phyloP scores from a whole-genome alignment of 1,140 invertebrate genomes.

The Neodiprion lecontei region DNA sequence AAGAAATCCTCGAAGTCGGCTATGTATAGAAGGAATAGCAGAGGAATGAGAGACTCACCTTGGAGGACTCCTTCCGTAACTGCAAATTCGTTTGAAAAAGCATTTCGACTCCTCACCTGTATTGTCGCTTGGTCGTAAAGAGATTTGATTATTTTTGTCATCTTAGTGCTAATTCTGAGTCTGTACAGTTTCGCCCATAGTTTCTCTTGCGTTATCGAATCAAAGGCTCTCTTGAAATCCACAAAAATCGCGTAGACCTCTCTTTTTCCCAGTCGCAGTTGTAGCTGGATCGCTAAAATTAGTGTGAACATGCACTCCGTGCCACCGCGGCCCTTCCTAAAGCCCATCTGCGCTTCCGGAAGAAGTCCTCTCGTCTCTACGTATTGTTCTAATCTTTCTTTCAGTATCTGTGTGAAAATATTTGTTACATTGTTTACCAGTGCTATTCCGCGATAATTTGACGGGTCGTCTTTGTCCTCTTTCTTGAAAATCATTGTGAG shows the following conservation, averaged over 20 bases:
- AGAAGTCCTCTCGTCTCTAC: conserved; percentile 21
- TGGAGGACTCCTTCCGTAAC: conserved; percentile 8
- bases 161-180: conserved; percentile 31
- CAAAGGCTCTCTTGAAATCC: conserved; percentile 36
- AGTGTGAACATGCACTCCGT: conserved; percentile 30
- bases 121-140: conserved; percentile 30
- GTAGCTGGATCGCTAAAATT: conserved; percentile 19
- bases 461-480: conserved; percentile 22
- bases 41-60: conserved; percentile 23
- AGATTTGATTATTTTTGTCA: conserved; percentile 29
- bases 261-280: conserved; percentile 22
- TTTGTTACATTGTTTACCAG: conserved; percentile 29
- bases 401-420: conserved; percentile 31
- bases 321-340: conserved; percentile 21
- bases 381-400: conserved; percentile 23
- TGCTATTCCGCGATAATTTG: conserved; percentile 25
- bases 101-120: conserved; percentile 19
- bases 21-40: conserved; percentile 29
- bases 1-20: conserved; percentile 28
- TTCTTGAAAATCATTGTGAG: conserved; percentile 30
- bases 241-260: conserved; percentile 34
- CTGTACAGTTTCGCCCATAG: conserved; percentile 31
- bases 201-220: conserved; percentile 27
- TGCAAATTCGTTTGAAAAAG: conserved; percentile 9
- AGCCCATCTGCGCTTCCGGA: conserved; percentile 31